Conservation (phyloP, 2,888 invertebrate genomes). For the Parnassius apollo region DNA sequence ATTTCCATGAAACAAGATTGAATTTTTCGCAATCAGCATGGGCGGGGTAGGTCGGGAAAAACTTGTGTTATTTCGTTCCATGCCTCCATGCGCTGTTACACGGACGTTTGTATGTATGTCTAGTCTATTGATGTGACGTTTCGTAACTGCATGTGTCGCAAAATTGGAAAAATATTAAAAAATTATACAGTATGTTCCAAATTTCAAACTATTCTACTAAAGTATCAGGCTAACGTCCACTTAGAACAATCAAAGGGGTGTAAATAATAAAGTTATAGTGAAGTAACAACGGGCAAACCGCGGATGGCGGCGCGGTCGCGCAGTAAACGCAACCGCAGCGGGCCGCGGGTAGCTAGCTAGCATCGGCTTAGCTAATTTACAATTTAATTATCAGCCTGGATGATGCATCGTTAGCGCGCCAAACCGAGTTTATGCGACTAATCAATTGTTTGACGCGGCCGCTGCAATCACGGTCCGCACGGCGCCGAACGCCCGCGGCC, state of each 20-base stretch:
- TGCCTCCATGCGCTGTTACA: slow-evolving; percentile 29
- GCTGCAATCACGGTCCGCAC: slow-evolving; percentile 71
- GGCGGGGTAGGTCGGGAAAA: slow-evolving; percentile 52
- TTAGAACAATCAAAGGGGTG: slow-evolving; percentile 23
- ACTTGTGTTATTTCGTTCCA: slow-evolving; percentile 46
- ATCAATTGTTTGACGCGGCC: slow-evolving; percentile 81
- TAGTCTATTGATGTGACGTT: slow-evolving; percentile 9
- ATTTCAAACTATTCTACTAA: neutral
- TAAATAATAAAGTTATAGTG: slow-evolving; percentile 25
- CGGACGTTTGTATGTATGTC: slow-evolving; percentile 10
- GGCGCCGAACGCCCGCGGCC: slow-evolving; percentile 36
- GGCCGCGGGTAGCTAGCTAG: slow-evolving; percentile 53
- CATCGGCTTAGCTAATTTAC: slow-evolving; percentile 78
- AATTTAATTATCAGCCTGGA: slow-evolving; percentile 79
- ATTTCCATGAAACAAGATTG: slow-evolving; percentile 81
- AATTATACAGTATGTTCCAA: neutral
- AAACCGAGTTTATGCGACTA: slow-evolving; percentile 81
- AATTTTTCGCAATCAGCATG: slow-evolving; percentile 80
- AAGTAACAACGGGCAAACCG: slow-evolving; percentile 43
- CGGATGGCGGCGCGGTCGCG: slow-evolving; percentile 30
- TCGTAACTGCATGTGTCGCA: slow-evolving; percentile 2
- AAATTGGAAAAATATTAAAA: neutral
- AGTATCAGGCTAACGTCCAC: neutral
- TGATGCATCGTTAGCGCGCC: slow-evolving; percentile 80
- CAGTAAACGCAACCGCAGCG: slow-evolving; percentile 43